Conservation (phyloP, 2,888 invertebrate genomes). For the Dione juno region DNA sequence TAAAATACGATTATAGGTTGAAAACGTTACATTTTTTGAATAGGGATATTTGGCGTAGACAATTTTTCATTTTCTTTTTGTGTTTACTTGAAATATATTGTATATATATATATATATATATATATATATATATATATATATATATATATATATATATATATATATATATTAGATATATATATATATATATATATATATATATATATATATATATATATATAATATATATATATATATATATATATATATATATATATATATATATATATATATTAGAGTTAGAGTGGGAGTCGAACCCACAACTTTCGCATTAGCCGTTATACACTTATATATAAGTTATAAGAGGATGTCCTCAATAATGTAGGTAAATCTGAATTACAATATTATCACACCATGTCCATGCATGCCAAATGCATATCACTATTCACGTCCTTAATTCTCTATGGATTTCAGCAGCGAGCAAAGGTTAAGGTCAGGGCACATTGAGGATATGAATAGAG, state of each 20-base stretch:
- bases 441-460: conserved; percentile 39
- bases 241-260: too few species aligned
- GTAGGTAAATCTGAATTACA: background rate
- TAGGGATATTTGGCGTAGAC: background rate
- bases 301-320: background rate
- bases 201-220: too few species aligned
- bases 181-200: too few species aligned
- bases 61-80: too few species aligned
- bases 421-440: conserved; percentile 39
- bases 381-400: conserved; percentile 7
- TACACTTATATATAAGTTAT: background rate
- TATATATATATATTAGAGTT: too few species aligned
- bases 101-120: too few species aligned
- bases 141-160: too few species aligned
- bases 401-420: conserved; percentile 33
- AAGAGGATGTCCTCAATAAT: background rate
- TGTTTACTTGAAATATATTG: too few species aligned
- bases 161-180: too few species aligned
- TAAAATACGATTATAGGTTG: conserved; percentile 8
- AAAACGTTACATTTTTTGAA: background rate
- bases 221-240: too few species aligned
- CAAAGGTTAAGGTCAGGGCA: conserved; percentile 29
- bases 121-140: too few species aligned
- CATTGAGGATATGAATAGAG: background rate
- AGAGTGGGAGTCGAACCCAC: background rate